These are phyloP conservation scores for Boleophthalmus pectinirostris DNA, from an alignment of 2,113 vertebrate genomes.

Conservation along the genomic window DNA sequence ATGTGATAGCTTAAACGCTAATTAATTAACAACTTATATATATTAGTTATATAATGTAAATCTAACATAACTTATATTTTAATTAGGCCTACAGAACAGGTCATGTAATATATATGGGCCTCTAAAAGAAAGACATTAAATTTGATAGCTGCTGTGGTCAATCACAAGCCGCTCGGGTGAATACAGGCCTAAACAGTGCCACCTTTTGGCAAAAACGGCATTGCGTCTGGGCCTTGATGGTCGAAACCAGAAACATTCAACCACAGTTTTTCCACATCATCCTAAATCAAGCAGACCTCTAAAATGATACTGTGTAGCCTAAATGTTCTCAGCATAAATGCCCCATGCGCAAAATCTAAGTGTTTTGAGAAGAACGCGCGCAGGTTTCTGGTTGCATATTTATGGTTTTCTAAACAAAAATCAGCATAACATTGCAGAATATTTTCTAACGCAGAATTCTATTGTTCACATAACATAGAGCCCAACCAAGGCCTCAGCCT, in stretches of 20 bases:
- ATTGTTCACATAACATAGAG: background rate
- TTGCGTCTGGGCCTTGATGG: slow-evolving; percentile 28
- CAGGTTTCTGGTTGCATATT: background rate
- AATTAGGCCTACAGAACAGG: background rate
- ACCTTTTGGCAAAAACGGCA: slow-evolving; percentile 42
- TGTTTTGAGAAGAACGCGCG: background rate
- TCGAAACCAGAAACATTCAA: background rate
- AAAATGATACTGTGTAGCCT: background rate
- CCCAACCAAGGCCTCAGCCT: too few relatives aligned
- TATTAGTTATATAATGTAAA: background rate
- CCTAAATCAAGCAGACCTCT: background rate
- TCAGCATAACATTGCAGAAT: background rate
- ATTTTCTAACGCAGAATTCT: background rate
- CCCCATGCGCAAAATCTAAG: background rate
- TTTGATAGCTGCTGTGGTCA: background rate
- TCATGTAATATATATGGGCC: background rate
- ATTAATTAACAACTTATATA: background rate
- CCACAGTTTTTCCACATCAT: background rate
- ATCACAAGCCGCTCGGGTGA: background rate
- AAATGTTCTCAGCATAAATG: background rate
- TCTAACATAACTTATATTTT: background rate
- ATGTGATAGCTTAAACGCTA: too few relatives aligned
- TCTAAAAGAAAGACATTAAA: background rate
- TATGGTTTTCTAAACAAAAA: background rate
- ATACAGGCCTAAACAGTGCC: slow-evolving; percentile 55